phyloP scores from a whole-genome alignment of 2,797 vertebrate genomes.

The Nasua narica region DNA sequence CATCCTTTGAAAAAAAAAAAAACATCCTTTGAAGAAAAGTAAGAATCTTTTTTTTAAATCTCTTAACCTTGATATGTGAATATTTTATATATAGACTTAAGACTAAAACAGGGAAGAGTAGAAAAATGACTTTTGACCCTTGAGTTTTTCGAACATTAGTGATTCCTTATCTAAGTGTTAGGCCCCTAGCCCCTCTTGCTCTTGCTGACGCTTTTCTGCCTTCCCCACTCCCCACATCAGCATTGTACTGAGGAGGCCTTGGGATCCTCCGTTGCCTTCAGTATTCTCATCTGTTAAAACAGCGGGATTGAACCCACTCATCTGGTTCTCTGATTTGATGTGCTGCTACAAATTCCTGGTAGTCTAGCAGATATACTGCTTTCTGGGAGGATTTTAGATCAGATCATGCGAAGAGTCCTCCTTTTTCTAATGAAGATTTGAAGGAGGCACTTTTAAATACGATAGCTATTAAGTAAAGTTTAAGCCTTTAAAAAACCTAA shows the following conservation, averaged over 20 bases:
- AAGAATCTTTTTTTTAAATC: neutral
- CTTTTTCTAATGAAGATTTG: neutral
- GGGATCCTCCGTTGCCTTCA: neutral
- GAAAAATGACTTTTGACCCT: neutral
- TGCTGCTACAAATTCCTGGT: neutral
- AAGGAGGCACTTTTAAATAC: neutral
- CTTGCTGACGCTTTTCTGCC: neutral
- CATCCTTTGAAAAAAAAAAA: neutral
- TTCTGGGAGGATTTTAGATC: constrained; percentile 19
- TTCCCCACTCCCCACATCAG: neutral
- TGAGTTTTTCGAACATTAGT: neutral
- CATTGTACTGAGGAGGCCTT: neutral
- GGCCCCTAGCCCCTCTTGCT: neutral
- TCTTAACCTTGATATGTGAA: neutral
- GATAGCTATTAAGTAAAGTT: neutral
- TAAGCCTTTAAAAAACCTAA: neutral
- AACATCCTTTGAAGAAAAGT: neutral
- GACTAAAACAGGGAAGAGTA: neutral
- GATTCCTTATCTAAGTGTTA: neutral
- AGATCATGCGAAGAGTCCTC: neutral
- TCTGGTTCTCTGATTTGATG: neutral
- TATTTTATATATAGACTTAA: neutral
- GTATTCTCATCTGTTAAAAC: neutral
- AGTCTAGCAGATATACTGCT: neutral
- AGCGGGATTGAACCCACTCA: neutral